Evolutionary conservation across 2,113 vertebrate genomes (phyloP).

Genomic region (Tinamus guttatus): DNA sequence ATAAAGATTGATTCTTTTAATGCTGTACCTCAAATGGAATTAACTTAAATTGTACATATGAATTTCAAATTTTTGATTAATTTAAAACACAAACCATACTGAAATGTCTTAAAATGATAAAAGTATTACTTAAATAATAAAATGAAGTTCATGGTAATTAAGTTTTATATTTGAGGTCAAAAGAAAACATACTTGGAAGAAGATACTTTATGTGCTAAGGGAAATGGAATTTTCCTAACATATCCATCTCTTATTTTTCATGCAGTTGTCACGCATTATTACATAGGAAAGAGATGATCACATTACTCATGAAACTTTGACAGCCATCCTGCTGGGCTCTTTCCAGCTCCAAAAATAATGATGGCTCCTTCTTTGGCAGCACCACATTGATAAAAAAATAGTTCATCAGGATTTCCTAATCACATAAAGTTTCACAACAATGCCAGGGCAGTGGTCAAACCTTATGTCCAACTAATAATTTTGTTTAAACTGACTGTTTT

Average conservation of each 20-base stretch:
- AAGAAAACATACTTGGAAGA: background rate
- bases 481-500: background rate
- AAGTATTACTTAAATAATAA: background rate
- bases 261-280: background rate
- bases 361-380: background rate
- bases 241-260: background rate
- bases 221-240: slow-evolving; percentile 42
- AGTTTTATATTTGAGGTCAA: slow-evolving; percentile 30
- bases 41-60: background rate
- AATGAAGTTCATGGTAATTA: background rate
- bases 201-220: background rate
- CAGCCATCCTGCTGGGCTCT: background rate
- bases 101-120: background rate
- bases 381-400: background rate
- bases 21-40: background rate
- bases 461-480: background rate
- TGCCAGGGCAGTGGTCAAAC: background rate
- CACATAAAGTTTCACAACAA: background rate
- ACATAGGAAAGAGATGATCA: background rate
- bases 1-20: background rate
- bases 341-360: background rate
- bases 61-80: background rate
- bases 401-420: background rate
- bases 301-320: background rate
- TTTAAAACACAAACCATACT: background rate